Conservation (phyloP, 1,140 invertebrate genomes). For the Drosophila sulfurigaster region DNA sequence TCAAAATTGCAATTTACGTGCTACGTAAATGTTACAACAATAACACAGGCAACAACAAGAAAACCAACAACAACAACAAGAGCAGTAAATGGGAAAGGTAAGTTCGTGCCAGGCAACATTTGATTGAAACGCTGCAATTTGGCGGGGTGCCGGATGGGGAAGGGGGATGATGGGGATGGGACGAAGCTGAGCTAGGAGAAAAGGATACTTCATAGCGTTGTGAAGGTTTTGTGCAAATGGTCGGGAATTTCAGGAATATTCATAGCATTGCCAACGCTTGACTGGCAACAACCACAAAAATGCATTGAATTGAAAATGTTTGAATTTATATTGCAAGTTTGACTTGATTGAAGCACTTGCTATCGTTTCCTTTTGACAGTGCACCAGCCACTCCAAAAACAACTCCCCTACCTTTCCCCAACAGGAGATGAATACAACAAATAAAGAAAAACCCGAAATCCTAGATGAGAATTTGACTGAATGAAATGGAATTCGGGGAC, state of each 20-base stretch:
- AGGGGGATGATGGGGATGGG: neutral
- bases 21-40: constrained; percentile 66
- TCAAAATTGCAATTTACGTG: constrained; percentile 73
- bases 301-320: constrained; percentile 83
- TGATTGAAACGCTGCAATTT: constrained; percentile 74
- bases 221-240: constrained; percentile 29
- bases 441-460: constrained; percentile 6
- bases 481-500: constrained; percentile 12
- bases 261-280: constrained; percentile 68
- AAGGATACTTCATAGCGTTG: constrained; percentile 29
- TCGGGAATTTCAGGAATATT: constrained; percentile 66
- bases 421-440: neutral
- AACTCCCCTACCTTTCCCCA: neutral
- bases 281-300: constrained; percentile 81
- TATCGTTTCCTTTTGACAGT: constrained; percentile 72
- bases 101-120: constrained; percentile 47
- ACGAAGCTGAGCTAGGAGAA: neutral
- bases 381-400: constrained; percentile 48
- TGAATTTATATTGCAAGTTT: constrained; percentile 83
- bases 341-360: constrained; percentile 80
- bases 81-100: constrained; percentile 38
- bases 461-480: constrained; percentile 19
- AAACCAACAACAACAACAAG: constrained; percentile 41
- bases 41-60: constrained; percentile 26
- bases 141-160: constrained; percentile 15